Evolutionary conservation across 2,113 vertebrate genomes (phyloP).

Genomic region (Psittacula cyanocephala): DNA sequence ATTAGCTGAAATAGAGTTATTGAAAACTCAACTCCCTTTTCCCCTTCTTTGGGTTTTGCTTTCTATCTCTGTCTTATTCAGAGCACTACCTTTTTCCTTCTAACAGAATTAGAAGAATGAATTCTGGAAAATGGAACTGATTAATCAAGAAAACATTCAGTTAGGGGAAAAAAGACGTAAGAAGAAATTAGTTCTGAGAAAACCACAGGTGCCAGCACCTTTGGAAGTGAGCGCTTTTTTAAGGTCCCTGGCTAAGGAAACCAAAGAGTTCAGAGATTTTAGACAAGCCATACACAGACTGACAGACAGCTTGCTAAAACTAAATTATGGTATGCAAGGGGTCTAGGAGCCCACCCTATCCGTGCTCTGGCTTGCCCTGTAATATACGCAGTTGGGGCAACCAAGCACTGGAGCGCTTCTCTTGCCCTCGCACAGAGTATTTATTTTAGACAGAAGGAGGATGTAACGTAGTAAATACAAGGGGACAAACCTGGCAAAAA

Average conservation of each 20-base stretch:
- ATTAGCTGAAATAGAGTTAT: not conserved
- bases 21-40: not conserved
- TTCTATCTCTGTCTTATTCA: not conserved
- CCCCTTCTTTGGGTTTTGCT: not conserved
- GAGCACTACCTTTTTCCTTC: not conserved
- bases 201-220: not conserved
- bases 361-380: not conserved
- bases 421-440: rapidly evolving
- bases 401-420: not conserved
- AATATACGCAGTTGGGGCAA: rapidly evolving
- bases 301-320: not conserved
- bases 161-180: not conserved
- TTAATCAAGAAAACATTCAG: not conserved
- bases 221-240: not conserved
- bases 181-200: not conserved
- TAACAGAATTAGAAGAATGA: not conserved
- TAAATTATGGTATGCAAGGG: not conserved
- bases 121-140: not conserved
- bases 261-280: not conserved
- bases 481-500: not conserved
- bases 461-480: not conserved
- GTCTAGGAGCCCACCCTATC: not conserved
- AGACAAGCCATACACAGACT: not conserved
- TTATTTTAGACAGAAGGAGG: not conserved
- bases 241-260: not conserved